Evolutionary conservation across 2,113 vertebrate species (phyloP), one percentile per base, ranked within the genome.

Genomic region (Scomber japonicus): DNA sequence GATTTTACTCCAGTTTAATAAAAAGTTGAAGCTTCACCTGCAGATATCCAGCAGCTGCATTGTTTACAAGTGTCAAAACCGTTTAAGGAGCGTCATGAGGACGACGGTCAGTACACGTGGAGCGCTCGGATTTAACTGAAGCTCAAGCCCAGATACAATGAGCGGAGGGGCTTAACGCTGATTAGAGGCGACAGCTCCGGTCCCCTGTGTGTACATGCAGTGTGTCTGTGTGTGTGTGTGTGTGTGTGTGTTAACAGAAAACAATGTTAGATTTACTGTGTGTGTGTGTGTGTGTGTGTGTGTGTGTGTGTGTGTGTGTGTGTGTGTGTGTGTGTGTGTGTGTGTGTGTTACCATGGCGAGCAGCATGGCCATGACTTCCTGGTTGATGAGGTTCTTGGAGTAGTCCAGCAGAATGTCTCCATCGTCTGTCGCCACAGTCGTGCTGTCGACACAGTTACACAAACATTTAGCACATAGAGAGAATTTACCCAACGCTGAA

Each of bases 381-480:
- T 97, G 95, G 0, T 95, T 98, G 90, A 99, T 90, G 1, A 99
- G 96, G 71, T 99, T 99, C 94, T 99, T 99, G 1, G 98, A 99
- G 87, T 96, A 99, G 85, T 99, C 98, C 78, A 99, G 78, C 76
- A 99, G 93, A 76, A 99, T 94, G 1, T 96, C 96, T 2, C 97
- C 98, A 88, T 97, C 96, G 0, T 95, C 95, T 0, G 96, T 97
- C 68, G 95, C 82, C 67, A 98, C 90, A 11, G 89, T 96, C 62
- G 96, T 88, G 83, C 98, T 99, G 94, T 61, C 56, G 11, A 62
- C 15, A 78, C 11, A 64, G 6, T 40, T 3, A 61, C 24, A 53
- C 10, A 45, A 17, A 44, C 24, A 27, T 27, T 27, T 27, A 27
- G 24, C 24, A 27, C 24, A 27, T 27, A 27, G 3, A 27, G 24